These are phyloP conservation scores for Brachylomia viminalis DNA, from an alignment of 2,888 invertebrate genomes.

Conservation along the genomic window DNA sequence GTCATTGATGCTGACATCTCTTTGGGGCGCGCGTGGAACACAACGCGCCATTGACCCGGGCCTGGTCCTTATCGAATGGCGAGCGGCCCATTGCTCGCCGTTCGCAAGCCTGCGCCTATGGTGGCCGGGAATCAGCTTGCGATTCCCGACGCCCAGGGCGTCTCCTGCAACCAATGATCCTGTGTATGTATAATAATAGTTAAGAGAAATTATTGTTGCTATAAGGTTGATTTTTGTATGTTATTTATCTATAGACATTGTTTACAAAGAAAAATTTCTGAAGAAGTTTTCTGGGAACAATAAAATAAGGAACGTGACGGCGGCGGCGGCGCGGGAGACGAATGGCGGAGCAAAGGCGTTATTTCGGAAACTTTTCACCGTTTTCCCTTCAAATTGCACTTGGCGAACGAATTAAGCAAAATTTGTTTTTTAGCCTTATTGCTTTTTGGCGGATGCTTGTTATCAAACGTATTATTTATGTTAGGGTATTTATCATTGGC, in stretches of 20 bases:
- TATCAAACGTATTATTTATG: constrained; percentile 46
- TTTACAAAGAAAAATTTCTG: constrained; percentile 69
- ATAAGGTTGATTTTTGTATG: constrained; percentile 45
- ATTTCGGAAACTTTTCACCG: constrained; percentile 71
- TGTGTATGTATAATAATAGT: too few species aligned
- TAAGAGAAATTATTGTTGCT: neutral
- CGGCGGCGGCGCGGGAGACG: constrained; percentile 67
- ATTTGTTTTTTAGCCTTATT: constrained; percentile 66
- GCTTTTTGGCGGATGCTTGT: constrained; percentile 56
- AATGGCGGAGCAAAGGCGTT: constrained; percentile 68
- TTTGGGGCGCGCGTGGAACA: too few species aligned
- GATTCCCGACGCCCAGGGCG: too few species aligned
- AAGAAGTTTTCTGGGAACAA: constrained; percentile 72
- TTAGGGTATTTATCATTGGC: constrained; percentile 35
- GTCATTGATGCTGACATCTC: too few species aligned
- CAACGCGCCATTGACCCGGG: too few species aligned
- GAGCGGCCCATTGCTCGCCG: too few species aligned
- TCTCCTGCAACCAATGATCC: too few species aligned
- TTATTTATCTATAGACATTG: constrained; percentile 64
- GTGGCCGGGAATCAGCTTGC: too few species aligned
- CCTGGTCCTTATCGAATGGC: too few species aligned
- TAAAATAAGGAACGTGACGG: constrained; percentile 76
- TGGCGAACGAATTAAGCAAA: constrained; percentile 67
- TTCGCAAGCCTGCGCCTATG: too few species aligned
- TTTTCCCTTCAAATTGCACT: constrained; percentile 73